These are phyloP conservation scores for Porites divaricata DNA, from an alignment of 92 coral and sea anemone genomes.

Conservation along the genomic window DNA sequence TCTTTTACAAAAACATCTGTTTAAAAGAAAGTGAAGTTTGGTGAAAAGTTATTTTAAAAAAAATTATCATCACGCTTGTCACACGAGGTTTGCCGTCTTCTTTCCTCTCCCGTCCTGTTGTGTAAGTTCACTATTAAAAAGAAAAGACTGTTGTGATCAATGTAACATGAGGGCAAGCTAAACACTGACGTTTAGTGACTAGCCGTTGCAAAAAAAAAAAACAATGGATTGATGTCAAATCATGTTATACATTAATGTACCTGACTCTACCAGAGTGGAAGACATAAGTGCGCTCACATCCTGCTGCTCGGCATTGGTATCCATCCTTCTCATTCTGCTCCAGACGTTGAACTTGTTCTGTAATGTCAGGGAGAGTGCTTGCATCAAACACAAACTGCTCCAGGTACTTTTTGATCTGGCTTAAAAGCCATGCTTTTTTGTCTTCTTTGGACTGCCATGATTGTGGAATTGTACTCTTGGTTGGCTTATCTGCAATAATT, in stretches of 20 bases:
- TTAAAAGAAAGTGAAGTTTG: too few relatives aligned
- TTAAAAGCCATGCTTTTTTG: slow-evolving; percentile 22
- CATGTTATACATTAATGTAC: neutral
- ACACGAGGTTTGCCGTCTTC: too few relatives aligned
- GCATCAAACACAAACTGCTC: slow-evolving; percentile 24
- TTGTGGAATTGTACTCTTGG: neutral
- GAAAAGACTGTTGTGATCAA: neutral
- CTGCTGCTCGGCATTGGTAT: slow-evolving; percentile 18
- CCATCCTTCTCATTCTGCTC: slow-evolving; percentile 10
- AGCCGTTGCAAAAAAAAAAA: slow-evolving; percentile 13
- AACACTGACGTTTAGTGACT: slow-evolving; percentile 13
- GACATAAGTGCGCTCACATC: slow-evolving; percentile 17
- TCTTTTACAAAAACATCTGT: too few relatives aligned
- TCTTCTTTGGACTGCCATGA: slow-evolving; percentile 24
- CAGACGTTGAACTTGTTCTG: slow-evolving; percentile 26
- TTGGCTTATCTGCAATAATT: slow-evolving; percentile 15
- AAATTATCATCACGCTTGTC: too few relatives aligned
- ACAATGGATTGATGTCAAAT: neutral
- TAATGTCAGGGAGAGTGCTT: neutral
- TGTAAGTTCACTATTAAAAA: too few relatives aligned
- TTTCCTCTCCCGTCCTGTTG: too few relatives aligned
- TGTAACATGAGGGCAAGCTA: neutral
- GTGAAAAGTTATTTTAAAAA: too few relatives aligned
- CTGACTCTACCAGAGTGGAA: slow-evolving; percentile 40
- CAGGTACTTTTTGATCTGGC: slow-evolving; percentile 17